Percentiles rank a stretch among this genome's conserved stretches.
phyloP scores from a whole-genome alignment of 2,797 vertebrate genomes.

The Nyctalus aviator region DNA sequence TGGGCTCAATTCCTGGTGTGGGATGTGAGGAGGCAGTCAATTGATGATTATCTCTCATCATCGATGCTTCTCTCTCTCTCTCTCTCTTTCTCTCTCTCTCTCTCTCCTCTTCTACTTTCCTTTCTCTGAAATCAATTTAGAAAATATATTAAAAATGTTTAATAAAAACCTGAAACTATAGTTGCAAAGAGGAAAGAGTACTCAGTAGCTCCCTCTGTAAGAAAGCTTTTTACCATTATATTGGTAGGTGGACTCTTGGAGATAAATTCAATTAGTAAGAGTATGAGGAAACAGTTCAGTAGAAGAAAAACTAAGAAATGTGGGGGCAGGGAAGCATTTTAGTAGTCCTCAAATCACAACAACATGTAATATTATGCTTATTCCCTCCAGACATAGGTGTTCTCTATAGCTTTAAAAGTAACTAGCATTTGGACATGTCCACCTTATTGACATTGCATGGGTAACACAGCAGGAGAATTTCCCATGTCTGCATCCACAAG shows the following conservation, averaged over 20 bases:
- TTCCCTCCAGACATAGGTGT: not conserved
- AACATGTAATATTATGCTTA: not conserved
- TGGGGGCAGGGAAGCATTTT: not conserved
- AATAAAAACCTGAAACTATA: not conserved
- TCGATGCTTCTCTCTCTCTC: too few relatives aligned
- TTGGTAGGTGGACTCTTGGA: not conserved
- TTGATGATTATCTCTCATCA: too few relatives aligned
- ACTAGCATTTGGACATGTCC: not conserved
- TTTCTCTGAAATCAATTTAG: too few relatives aligned
- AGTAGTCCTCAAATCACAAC: not conserved
- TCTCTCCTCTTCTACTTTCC: too few relatives aligned
- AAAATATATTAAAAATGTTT: too few relatives aligned
- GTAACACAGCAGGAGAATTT: not conserved
- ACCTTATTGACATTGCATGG: not conserved
- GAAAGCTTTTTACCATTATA: not conserved
- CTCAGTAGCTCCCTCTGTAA: not conserved
- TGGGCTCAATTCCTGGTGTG: too few relatives aligned
- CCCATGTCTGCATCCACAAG: not conserved
- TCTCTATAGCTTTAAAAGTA: conserved; percentile 44
- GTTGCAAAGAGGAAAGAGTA: not conserved
- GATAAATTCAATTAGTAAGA: not conserved
- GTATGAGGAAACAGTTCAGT: not conserved
- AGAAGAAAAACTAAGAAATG: not conserved
- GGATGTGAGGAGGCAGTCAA: too few relatives aligned
- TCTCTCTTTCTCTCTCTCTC: too few relatives aligned